phyloP scores from a whole-genome alignment of 2,113 vertebrate genomes.

The Thymallus thymallus region DNA sequence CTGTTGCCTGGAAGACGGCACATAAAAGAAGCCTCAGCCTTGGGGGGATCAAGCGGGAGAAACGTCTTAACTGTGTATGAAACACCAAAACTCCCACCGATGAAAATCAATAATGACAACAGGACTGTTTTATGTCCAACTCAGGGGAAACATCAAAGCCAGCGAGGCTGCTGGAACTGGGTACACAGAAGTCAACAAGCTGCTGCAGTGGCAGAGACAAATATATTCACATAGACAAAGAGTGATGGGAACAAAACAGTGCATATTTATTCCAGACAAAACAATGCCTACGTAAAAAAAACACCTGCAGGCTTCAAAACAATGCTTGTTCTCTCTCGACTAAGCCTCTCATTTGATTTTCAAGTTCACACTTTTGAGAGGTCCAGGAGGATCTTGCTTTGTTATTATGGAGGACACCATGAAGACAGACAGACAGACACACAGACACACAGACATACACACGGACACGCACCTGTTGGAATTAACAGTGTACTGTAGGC shows the following conservation, averaged over 20 bases:
- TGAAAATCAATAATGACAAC: slow-evolving; percentile 44
- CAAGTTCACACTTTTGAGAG: no score
- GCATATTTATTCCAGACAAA: slow-evolving; percentile 16
- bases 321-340: no score
- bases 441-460: background rate
- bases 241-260: background rate
- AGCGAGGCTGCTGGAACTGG: slow-evolving; percentile 4
- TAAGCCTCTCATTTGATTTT: no score
- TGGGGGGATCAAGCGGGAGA: slow-evolving; percentile 1
- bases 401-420: no score
- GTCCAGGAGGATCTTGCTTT: no score
- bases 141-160: slow-evolving; percentile 43
- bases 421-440: background rate
- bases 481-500: background rate
- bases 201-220: slow-evolving; percentile 12
- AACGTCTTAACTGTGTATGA: slow-evolving; percentile 31
- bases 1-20: background rate
- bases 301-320: background rate
- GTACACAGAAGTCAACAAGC: slow-evolving; percentile 15
- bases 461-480: no score
- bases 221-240: slow-evolving; percentile 20
- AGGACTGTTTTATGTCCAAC: slow-evolving; percentile 33
- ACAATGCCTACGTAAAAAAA: background rate
- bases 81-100: slow-evolving; percentile 35
- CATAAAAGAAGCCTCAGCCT: slow-evolving; percentile 3